These are phyloP conservation scores for Prietella phreatophila DNA, from an alignment of 2,113 vertebrate genomes.

Conservation along the genomic window DNA sequence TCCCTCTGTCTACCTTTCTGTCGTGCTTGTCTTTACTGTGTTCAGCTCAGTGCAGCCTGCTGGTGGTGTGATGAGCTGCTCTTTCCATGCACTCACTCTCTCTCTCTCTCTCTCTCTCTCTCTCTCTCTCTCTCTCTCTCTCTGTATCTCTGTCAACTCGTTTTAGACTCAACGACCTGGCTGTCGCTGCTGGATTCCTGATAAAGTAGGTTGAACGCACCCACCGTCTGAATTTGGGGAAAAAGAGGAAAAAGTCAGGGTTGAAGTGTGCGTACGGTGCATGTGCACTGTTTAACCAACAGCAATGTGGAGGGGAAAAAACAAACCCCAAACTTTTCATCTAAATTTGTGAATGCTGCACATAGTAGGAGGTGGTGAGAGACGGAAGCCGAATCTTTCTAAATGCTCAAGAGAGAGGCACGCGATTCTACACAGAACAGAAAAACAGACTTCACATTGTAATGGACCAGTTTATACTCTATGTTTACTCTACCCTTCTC, in stretches of 20 bases:
- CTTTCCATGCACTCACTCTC: slow-evolving; percentile 28
- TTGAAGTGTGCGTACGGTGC: not conserved
- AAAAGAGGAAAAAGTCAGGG: not conserved
- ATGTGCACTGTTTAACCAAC: not conserved
- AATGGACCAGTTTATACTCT: not conserved
- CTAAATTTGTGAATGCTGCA: not conserved
- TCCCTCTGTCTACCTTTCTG: slow-evolving; percentile 47
- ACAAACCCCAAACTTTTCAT: not conserved
- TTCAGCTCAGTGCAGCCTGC: slow-evolving; percentile 22
- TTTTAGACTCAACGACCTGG: slow-evolving; percentile 59
- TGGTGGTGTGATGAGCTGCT: slow-evolving; percentile 37
- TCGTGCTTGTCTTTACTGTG: slow-evolving; percentile 24
- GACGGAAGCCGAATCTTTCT: not conserved
- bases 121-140: slow-evolving; percentile 11
- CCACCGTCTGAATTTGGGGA: slow-evolving; percentile 6
- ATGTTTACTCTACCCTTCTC: not conserved
- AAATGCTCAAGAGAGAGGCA: not conserved
- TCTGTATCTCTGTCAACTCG: slow-evolving; percentile 51
- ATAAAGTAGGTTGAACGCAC: slow-evolving; percentile 28
- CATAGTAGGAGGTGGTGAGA: not conserved
- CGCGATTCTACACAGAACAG: not conserved
- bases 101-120: slow-evolving; percentile 30
- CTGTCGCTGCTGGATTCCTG: slow-evolving; percentile 39
- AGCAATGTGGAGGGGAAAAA: not conserved
- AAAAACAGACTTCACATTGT: not conserved